These are phyloP conservation scores for Minunthozetes semirufus DNA, from an alignment of 2,888 invertebrate species.

Conservation along the genomic window DNA sequence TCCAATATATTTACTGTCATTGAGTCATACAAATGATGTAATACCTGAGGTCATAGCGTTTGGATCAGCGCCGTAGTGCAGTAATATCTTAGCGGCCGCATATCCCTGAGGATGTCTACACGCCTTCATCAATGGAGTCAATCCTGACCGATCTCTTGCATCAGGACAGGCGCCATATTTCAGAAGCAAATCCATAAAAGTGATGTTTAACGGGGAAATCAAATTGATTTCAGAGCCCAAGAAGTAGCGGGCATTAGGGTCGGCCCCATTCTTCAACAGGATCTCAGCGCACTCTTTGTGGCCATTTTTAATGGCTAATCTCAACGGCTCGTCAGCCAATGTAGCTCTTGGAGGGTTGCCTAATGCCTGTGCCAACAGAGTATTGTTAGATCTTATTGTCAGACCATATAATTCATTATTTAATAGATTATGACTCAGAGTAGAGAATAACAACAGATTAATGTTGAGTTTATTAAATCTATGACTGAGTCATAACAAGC, in stretches of 20 bases:
- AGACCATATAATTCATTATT: not conserved
- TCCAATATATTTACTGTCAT: not conserved
- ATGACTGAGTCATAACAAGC: not conserved
- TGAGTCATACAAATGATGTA: constrained; percentile 57
- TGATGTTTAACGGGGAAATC: constrained; percentile 66
- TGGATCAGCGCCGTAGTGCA: constrained; percentile 74
- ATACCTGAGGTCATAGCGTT: constrained; percentile 77
- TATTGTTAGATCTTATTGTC: constrained; percentile 5
- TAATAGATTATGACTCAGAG: not conserved
- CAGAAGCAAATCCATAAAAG: constrained; percentile 71
- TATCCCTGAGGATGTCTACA: constrained; percentile 69
- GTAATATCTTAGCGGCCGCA: constrained; percentile 64
- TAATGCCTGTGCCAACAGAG: constrained; percentile 36
- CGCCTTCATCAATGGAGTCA: constrained; percentile 86
- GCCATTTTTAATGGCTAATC: constrained; percentile 76
- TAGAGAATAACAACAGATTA: not conserved
- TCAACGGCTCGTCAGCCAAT: constrained; percentile 68
- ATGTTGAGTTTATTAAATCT: not conserved
- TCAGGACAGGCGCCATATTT: constrained; percentile 82
- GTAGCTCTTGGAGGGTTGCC: constrained; percentile 43
- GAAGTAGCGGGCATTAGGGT: constrained; percentile 85
- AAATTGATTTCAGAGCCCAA: constrained; percentile 84
- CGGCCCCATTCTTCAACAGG: constrained; percentile 73
- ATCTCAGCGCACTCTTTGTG: constrained; percentile 61
- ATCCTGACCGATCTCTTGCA: constrained; percentile 72